Evolutionary conservation across 2,797 vertebrate species (phyloP).

Genomic region (Monodelphis domestica): DNA sequence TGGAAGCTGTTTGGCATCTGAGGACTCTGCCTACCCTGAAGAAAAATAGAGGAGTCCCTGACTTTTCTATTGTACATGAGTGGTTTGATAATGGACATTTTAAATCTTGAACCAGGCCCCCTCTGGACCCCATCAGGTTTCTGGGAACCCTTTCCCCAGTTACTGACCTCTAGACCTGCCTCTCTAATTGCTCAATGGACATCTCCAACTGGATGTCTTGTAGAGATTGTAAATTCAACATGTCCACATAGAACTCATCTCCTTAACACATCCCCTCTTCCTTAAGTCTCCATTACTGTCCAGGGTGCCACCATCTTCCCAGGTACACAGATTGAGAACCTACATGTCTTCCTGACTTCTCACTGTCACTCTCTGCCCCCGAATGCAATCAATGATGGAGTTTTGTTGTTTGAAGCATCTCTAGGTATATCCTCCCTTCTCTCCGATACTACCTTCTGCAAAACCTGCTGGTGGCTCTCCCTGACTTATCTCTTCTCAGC

Average conservation of each 20-base stretch:
- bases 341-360: not conserved
- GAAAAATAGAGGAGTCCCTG: not conserved
- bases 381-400: not conserved
- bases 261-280: not conserved
- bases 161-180: not conserved
- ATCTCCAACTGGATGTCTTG: not conserved
- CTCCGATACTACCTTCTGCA: not conserved
- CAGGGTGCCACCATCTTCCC: not conserved
- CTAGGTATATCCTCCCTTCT: not conserved
- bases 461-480: not conserved
- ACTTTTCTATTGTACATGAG: not conserved
- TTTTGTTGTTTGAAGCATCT: not conserved
- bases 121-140: not conserved
- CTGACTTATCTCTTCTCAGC: not conserved
- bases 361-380: not conserved
- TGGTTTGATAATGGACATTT: not conserved
- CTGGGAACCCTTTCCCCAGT: not conserved
- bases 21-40: not conserved
- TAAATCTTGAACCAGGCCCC: not conserved
- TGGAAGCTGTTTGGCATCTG: not conserved
- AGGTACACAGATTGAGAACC: not conserved
- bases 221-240: not conserved
- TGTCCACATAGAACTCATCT: not conserved
- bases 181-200: not conserved
- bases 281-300: not conserved